phyloP scores from a whole-genome alignment of 35 echinoderm and acorn worm genomes.

The Apostichopus japonicus region DNA sequence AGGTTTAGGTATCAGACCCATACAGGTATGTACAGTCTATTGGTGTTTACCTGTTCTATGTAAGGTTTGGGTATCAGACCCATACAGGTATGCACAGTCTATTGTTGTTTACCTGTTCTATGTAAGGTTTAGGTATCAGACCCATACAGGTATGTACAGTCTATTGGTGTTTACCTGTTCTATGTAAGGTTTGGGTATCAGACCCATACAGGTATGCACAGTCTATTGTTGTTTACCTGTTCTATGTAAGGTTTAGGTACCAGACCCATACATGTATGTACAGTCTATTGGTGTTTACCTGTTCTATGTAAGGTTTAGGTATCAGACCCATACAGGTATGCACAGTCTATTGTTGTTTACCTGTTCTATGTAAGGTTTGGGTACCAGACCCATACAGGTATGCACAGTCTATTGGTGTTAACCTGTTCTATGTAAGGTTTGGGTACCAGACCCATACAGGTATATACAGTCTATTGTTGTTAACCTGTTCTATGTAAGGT shows the following conservation, averaged over 20 bases:
- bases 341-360: conserved; percentile 23
- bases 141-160: conserved; percentile 1
- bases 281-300: conserved; percentile 32
- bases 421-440: conserved; percentile 80
- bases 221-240: conserved; percentile 35
- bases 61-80: conserved; percentile 82
- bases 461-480: not conserved
- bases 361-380: conserved; percentile 76
- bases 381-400: conserved; percentile 61
- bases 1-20: conserved; percentile 76
- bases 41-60: conserved; percentile 68
- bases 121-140: conserved; percentile 80
- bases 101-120: conserved; percentile 58
- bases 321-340: conserved; percentile 50
- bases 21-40: not conserved
- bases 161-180: conserved; percentile 52
- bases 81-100: not conserved
- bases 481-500: conserved; percentile 80
- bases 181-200: conserved; percentile 83
- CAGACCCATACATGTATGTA: conserved; percentile 22
- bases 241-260: conserved; percentile 85
- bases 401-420: not conserved
- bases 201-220: conserved; percentile 7
- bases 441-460: conserved; percentile 67
- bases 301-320: conserved; percentile 80